Percentiles rank a stretch among this genome's conserved stretches.
Conservation (phyloP, 2,113 vertebrate genomes). For the Alectura lathami region DNA sequence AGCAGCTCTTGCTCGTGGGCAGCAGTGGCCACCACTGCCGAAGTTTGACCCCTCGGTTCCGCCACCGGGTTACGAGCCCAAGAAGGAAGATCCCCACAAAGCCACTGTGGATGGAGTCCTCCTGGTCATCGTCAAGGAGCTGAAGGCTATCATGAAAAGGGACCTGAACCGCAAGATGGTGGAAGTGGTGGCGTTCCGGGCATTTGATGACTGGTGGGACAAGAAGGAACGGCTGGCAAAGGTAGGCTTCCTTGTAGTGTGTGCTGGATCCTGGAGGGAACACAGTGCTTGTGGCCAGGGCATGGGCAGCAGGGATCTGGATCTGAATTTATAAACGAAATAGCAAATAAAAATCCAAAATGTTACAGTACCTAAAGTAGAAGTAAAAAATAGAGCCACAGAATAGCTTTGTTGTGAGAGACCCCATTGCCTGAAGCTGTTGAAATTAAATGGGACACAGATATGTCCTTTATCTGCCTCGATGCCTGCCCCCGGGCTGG, state of each 20-base stretch:
- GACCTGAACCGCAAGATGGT: constrained; percentile 99
- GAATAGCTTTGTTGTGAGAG: neutral
- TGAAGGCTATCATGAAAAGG: constrained; percentile 98
- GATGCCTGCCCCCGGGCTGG: neutral
- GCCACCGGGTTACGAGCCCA: constrained; percentile 89
- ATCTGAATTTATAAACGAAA: neutral
- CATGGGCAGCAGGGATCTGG: neutral
- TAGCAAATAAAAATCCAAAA: neutral
- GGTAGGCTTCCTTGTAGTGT: constrained; percentile 59
- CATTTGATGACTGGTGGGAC: constrained; percentile 99
- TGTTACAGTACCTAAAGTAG: neutral
- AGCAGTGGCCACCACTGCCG: constrained; percentile 90
- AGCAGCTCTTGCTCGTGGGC: constrained; percentile 77
- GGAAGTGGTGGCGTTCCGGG: constrained; percentile 96
- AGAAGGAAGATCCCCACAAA: constrained; percentile 97
- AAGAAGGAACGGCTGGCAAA: constrained; percentile 95
- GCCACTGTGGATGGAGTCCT: constrained; percentile 95
- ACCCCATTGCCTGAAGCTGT: neutral
- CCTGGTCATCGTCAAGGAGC: constrained; percentile 94
- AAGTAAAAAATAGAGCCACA: neutral
- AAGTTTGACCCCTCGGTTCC: constrained; percentile 95
- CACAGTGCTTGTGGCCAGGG: neutral
- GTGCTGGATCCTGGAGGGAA: neutral
- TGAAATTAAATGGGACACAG: neutral
- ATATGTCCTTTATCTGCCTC: neutral